Base-by-base conservation (phyloP, 1,140 invertebrate species). In the Tetraneura akinire region DNA sequence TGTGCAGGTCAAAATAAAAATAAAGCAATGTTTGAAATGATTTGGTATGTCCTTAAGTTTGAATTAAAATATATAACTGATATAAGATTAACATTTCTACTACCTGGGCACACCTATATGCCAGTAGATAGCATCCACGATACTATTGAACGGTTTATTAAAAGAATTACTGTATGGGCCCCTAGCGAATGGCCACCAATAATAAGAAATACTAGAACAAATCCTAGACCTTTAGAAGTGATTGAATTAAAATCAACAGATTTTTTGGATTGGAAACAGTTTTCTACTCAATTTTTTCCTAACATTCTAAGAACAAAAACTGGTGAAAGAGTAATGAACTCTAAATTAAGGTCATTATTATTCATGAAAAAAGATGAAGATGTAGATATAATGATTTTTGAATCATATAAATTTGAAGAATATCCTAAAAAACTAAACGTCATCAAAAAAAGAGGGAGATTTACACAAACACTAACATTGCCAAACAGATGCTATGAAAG, bases 1-100 rank as follows among this genome's bases (percentile, higher is more conserved):
- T 62, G 21, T 62, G 57, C 29, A 29, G 57, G 57, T 23, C 57
- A 62, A 62, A 62, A 62, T 29, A 62, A 62, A 3, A 62, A 62
- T 62, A 62, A 62, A 62, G 57, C 57, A 26, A 62, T 62, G 57
- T 62, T 62, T 62, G 26, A 9, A 62, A 62, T 62, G 57, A 62
- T 62, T 62, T 1, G 0, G 11, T 62, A 62, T 62, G 57, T 3
- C 26, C 57, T 62, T 62, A 62, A 62, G 26, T 62, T 62, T 62
- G 29, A 62, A 62, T 62, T 62, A 62, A 62, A 62, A 62, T 62
- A 2, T 62, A 62, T 62, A 62, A 62, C 57, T 26, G 57, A 62
- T 23, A 62, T 62, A 23, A 62, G 26, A 23, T 62, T 62, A 23
- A 62, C 57, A 62, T 62, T 62, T 62, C 26, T 62, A 62, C 26